Evolutionary conservation across 2,888 invertebrate genomes (phyloP), one percentile per base, ranked within the genome.

Genomic region (Adelognathus sp.): DNA sequence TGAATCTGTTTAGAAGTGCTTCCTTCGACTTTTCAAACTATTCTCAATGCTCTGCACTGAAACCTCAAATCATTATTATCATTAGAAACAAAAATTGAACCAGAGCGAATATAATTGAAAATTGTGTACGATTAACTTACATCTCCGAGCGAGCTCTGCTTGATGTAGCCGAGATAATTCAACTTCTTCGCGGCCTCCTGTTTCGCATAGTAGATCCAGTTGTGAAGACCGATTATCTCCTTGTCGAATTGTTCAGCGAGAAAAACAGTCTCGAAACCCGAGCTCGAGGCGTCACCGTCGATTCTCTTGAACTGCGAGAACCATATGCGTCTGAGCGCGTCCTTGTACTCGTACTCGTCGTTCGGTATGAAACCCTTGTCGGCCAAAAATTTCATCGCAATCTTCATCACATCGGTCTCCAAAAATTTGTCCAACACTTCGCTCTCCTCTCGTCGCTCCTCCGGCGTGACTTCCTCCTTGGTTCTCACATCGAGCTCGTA

Each of bases 221-320:
- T 97, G 91, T 98, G 98, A 82, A 98, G 93, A 3, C 98, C 98
- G 90, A 92, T 92, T 21, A 94, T 93, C 86, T 95, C 95, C 52
- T 94, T 94, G 86, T 96, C 95, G 84, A 94, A 93, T 16, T 93
- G 89, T 93, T 98, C 98, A 0, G 97, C 97, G 0, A 98, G 93
- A 90, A 98, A 98, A 11, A 97, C 94, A 85, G 98, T 98, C 91
- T 98, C 98, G 88, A 98, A 98, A 0, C 97, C 98, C 44, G 97
- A 97, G 85, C 98, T 98, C 67, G 98, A 96, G 7, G 96, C 93
- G 86, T 94, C 94, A 27, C 96, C 95, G 86, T 94, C 93, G 72
- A 96, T 95, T 82, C 97, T 93, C 3, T 97, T 95, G 89, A 98
- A 98, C 85, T 96, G 94, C 16, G 95, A 95, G 87, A 96, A 97